phyloP scores from a whole-genome alignment of 64 coral and sea anemone genomes.

The Catalaphyllia jardinei region DNA sequence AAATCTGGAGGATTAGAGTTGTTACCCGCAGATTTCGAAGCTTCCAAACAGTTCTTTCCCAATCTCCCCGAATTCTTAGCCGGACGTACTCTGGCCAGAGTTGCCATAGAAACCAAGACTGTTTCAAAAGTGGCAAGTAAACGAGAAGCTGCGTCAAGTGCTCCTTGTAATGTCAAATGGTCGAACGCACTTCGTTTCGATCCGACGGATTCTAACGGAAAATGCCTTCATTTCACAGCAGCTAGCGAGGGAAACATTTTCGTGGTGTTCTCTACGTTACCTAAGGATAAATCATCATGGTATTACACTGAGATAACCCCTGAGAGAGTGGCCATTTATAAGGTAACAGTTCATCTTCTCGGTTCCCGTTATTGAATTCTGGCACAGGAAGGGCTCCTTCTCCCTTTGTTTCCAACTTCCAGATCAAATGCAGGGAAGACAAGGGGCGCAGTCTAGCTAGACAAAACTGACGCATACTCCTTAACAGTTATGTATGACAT shows the following conservation, averaged over 20 bases:
- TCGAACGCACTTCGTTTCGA: constrained; percentile 58
- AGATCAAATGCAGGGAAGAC: background rate
- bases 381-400: background rate
- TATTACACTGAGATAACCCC: constrained; percentile 46
- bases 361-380: too few relatives aligned
- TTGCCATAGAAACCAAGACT: background rate
- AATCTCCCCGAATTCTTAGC: background rate
- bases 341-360: constrained; percentile 13
- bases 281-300: constrained; percentile 30
- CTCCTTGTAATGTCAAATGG: constrained; percentile 47
- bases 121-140: background rate
- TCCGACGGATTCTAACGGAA: constrained; percentile 33
- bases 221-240: constrained; percentile 72
- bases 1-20: constrained; percentile 8
- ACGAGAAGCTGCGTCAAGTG: background rate
- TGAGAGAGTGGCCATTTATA: constrained; percentile 21
- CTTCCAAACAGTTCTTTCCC: constrained; percentile 20
- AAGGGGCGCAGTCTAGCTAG: too few relatives aligned
- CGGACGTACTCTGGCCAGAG: background rate
- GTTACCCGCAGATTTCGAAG: background rate
- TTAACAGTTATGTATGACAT: too few relatives aligned
- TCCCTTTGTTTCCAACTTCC: background rate
- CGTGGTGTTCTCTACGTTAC: constrained; percentile 47
- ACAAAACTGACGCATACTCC: too few relatives aligned
- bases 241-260: constrained; percentile 24